Evolutionary conservation across 2,888 invertebrate genomes (phyloP).

Genomic region (Polyommatus iphigenia): DNA sequence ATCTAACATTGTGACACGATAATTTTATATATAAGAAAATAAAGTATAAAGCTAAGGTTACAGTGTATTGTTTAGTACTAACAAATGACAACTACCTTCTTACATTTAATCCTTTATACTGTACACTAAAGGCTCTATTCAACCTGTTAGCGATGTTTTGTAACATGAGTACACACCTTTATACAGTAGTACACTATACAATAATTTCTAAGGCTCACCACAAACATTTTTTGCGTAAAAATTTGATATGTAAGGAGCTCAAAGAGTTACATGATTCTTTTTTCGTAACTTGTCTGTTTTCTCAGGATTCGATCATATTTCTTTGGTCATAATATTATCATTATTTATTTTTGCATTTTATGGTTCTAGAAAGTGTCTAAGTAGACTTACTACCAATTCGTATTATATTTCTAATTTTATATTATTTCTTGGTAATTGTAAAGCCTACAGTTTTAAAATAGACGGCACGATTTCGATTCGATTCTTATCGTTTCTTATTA

Average conservation of each 20-base stretch:
- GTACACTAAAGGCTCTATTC: background rate
- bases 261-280: conserved; percentile 5
- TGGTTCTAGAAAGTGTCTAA: background rate
- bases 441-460: background rate
- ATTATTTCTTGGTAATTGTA: background rate
- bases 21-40: no score
- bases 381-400: background rate
- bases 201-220: conserved; percentile 13
- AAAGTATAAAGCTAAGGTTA: background rate
- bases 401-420: background rate
- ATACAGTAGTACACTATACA: background rate
- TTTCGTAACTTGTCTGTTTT: background rate
- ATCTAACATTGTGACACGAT: no score
- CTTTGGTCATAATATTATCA: background rate
- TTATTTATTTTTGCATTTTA: background rate
- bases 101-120: conserved; percentile 25
- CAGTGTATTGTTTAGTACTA: background rate
- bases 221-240: conserved; percentile 19
- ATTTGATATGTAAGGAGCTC: conserved; percentile 22
- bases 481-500: background rate
- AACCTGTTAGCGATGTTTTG: conserved; percentile 23
- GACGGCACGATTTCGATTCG: background rate
- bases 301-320: background rate
- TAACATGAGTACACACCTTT: conserved; percentile 11
- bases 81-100: background rate